Evolutionary conservation across 1,140 invertebrate genomes (phyloP), one percentile per base, ranked within the genome.

Genomic region (Zaprionus lachaisei): DNA sequence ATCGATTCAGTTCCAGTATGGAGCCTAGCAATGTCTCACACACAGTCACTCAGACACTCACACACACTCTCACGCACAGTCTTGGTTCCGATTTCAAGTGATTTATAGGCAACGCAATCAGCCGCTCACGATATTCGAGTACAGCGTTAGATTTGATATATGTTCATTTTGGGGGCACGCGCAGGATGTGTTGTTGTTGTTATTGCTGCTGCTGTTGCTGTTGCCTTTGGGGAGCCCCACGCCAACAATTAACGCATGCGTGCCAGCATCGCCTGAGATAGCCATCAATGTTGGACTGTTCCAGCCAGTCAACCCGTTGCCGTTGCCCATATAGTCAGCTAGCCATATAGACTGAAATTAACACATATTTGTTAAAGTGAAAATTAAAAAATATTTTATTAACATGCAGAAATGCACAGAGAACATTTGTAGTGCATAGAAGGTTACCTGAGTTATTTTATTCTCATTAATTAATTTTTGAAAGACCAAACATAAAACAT

Each of bases 181-280:
- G 84, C 83, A 87, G 83, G 83, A 89, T 89, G 82, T 83, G 79
- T 31, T 31, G 80, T 72, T 77, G 76, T 47, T 75, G 55, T 54
- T 69, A 17, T 20, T 34, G 57, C 15, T 34, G 58, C 12, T 62
- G 58, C 41, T 54, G 57, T 54, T 66, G 70, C 2, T 44, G 41
- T 20, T 62, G 57, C 62, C 31, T 60, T 65, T 41, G 65, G 79
- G 68, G 61, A 67, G 80, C 57, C 66, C 58, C 80, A 83, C 75
- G 85, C 78, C 81, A 87, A 87, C 84, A 87, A 87, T 87, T 87
- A 87, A 87, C 84, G 72, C 81, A 89, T 89, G 85, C 81, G 84
- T 89, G 84, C 81, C 72, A 84, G 78, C 65, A 64, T 20, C 17
- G 47, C 47, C 75, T 51, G 51, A 49, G 69, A 87, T 90, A 81